Evolutionary conservation across 2,888 invertebrate species (phyloP), one percentile per base, ranked within the genome.

Genomic region (Phyllotreta striolata): DNA sequence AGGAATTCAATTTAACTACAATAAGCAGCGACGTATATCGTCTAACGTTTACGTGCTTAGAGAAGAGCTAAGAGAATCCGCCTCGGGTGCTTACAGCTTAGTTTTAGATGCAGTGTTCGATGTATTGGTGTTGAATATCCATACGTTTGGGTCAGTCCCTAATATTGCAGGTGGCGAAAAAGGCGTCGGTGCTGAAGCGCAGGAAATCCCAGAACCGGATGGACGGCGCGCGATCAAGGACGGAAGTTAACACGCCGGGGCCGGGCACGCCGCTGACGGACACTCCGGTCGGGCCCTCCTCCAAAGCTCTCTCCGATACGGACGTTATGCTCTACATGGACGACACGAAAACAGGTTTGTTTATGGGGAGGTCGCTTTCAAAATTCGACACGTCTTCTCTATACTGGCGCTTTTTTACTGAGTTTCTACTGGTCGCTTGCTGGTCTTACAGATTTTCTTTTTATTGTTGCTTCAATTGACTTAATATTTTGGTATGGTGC

Each of bases 141-240:
- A 78, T 78, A 76, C 78, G 78, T 80, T 24, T 80, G 85, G 85
- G 85, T 85, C 86, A 88, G 87, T 88, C 87, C 84, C 85, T 88
- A 79, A 87, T 88, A 84, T 86, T 86, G 77, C 87, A 89, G 88
- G 89, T 89, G 76, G 89, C 89, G 67, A 89, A 90, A 79, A 88
- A 89, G 77, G 90, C 90, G 68, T 90, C 89, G 74, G 88, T 90
- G 70, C 84, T 90, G 72, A 89, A 89, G 78, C 83, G 91, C 66
- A 83, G 90, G 66, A 89, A 89, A 79, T 89, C 89, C 56, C 83
- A 87, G 74, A 87, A 87, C 74, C 84, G 87, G 71, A 88, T 89
- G 88, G 89, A 89, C 70, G 62, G 61, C 6, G 73, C 80, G 54
- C 77, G 77, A 63, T 75, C 68, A 6, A 75, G 65, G 70, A 76